Evolutionary conservation across 1,140 invertebrate genomes (phyloP).

Genomic region (Tribolium madens): DNA sequence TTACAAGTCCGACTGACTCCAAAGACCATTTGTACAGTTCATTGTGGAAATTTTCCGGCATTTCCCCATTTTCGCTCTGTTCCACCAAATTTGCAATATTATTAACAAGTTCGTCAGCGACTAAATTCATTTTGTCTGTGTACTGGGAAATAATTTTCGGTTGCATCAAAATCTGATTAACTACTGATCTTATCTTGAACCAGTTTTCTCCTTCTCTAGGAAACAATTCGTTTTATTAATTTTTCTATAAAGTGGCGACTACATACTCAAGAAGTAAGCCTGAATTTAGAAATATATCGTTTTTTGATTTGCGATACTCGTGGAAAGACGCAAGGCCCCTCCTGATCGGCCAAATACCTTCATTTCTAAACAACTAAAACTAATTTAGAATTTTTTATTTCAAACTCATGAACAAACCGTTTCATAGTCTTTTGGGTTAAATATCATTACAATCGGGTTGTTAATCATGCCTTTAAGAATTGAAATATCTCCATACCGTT

Average conservation of each 20-base stretch:
- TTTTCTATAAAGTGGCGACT: not conserved
- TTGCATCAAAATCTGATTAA: constrained; percentile 71
- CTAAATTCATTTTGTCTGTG: constrained; percentile 67
- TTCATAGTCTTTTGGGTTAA: constrained; percentile 53
- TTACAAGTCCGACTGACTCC: constrained; percentile 77
- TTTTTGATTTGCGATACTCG: constrained; percentile 46
- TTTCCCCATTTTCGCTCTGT: constrained; percentile 66
- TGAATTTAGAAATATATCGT: constrained; percentile 46
- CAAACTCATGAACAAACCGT: constrained; percentile 15
- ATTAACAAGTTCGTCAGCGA: constrained; percentile 67
- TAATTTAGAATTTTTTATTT: not conserved
- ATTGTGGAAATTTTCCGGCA: constrained; percentile 71
- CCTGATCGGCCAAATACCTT: constrained; percentile 53
- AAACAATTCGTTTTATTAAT: constrained; percentile 12
- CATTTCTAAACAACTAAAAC: constrained; percentile 51
- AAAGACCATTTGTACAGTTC: constrained; percentile 78
- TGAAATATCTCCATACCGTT: constrained; percentile 49
- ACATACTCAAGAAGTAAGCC: constrained; percentile 51
- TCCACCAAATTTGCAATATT: constrained; percentile 70
- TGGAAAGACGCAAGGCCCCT: constrained; percentile 33
- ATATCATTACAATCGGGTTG: constrained; percentile 38
- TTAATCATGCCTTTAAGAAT: constrained; percentile 39
- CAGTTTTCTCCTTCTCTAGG: constrained; percentile 70
- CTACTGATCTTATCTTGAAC: constrained; percentile 68
- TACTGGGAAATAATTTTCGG: constrained; percentile 68